Conservation (phyloP, 2,888 invertebrate genomes). For the Exephanes ischioxanthus region DNA sequence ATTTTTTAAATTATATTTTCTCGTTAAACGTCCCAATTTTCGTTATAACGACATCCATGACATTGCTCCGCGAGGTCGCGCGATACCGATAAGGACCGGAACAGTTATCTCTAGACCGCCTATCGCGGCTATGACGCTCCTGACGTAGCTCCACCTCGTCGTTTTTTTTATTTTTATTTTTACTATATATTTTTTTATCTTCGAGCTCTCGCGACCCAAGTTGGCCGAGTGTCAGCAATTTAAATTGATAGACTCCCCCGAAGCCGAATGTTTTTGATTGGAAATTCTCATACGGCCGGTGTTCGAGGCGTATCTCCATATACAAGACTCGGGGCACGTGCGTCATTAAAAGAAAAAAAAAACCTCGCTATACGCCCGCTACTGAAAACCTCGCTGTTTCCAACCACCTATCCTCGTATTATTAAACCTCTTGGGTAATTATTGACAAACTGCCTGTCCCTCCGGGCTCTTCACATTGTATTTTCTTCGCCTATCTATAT, state of each 20-base stretch:
- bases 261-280: slow-evolving; percentile 26
- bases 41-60: slow-evolving; percentile 34
- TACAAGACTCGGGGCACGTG: slow-evolving; percentile 36
- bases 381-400: slow-evolving; percentile 16
- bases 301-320: slow-evolving; percentile 35
- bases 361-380: slow-evolving; percentile 16
- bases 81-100: slow-evolving; percentile 41
- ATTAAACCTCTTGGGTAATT: slow-evolving; percentile 58
- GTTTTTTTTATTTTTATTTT: slow-evolving; percentile 9
- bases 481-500: slow-evolving; percentile 57
- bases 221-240: slow-evolving; percentile 5
- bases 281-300: slow-evolving; percentile 8
- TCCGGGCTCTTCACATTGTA: slow-evolving; percentile 55
- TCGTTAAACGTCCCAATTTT: not conserved
- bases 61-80: slow-evolving; percentile 52
- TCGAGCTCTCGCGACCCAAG: not conserved
- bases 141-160: slow-evolving; percentile 54
- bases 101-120: slow-evolving; percentile 48
- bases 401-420: slow-evolving; percentile 36
- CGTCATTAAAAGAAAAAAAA: slow-evolving; percentile 1
- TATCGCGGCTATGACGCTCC: slow-evolving; percentile 55
- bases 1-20: not conserved
- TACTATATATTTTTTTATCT: slow-evolving; percentile 8
- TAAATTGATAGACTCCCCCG: slow-evolving; percentile 1
- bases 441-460: slow-evolving; percentile 67